These are phyloP conservation scores for Silurus asotus DNA, from an alignment of 2,113 vertebrate species.

Conservation along the genomic window DNA sequence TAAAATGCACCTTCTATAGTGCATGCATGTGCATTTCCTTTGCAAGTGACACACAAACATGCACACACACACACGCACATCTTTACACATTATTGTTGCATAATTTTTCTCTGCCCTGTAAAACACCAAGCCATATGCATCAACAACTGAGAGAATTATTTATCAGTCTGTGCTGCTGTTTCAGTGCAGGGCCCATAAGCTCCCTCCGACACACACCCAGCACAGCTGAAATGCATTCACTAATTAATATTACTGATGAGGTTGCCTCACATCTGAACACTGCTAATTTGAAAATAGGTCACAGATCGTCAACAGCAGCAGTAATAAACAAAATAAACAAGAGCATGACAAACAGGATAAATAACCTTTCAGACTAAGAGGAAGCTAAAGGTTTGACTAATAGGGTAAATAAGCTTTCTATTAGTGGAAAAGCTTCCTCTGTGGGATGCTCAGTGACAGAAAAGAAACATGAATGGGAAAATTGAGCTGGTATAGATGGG, in stretches of 20 bases:
- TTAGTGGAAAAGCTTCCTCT: constrained; percentile 19
- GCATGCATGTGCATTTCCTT: background rate
- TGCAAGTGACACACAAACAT: constrained; percentile 4
- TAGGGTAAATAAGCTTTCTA: constrained; percentile 6
- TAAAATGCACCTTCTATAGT: background rate
- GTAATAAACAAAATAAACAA: constrained; percentile 53
- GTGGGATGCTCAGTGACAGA: background rate
- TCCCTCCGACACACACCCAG: constrained; percentile 27
- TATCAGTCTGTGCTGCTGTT: constrained; percentile 20
- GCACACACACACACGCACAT: background rate
- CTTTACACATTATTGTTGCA: constrained; percentile 14
- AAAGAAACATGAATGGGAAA: background rate
- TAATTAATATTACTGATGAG: constrained; percentile 52
- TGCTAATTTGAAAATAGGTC: constrained; percentile 55
- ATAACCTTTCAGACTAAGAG: constrained; percentile 49
- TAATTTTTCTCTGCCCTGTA: constrained; percentile 18
- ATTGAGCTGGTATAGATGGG: background rate
- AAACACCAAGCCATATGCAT: constrained; percentile 17
- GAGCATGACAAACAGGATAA: constrained; percentile 45
- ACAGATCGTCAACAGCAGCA: constrained; percentile 49
- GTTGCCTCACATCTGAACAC: constrained; percentile 49
- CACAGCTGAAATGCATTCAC: constrained; percentile 43
- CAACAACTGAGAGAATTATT: constrained; percentile 51
- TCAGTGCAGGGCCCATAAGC: constrained; percentile 21
- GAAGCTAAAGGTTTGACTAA: constrained; percentile 40